These are phyloP conservation scores for Umimayanthus kanabou DNA, from an alignment of 92 coral and sea anemone species.

Conservation along the genomic window DNA sequence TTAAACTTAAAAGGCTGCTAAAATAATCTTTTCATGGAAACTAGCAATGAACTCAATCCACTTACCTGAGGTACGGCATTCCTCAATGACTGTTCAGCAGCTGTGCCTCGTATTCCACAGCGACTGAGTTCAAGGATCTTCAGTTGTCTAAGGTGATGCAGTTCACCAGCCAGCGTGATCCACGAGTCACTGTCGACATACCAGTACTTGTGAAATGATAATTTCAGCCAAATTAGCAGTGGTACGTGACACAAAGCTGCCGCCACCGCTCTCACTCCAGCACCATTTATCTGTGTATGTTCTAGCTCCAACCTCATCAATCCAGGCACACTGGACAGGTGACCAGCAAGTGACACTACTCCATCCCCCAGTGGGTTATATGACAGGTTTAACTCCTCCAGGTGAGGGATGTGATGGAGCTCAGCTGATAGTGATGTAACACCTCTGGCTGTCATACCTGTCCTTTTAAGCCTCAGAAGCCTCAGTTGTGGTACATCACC, in stretches of 20 bases:
- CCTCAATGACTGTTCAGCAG: background rate
- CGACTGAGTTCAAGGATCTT: rapidly evolving
- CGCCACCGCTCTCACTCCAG: background rate
- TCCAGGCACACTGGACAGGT: background rate
- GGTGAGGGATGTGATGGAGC: background rate
- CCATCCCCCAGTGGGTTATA: background rate
- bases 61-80: background rate
- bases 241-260: background rate
- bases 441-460: background rate
- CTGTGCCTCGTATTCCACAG: background rate
- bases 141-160: background rate
- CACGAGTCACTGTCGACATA: background rate
- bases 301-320: background rate
- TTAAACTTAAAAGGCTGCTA: too few species aligned
- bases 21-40: too few species aligned
- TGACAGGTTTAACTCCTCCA: background rate
- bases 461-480: background rate
- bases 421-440: constrained; percentile 2
- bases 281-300: background rate
- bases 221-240: background rate
- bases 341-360: constrained; percentile 4
- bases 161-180: background rate
- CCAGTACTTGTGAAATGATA: background rate
- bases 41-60: background rate
- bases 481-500: background rate